phyloP scores from a whole-genome alignment of 1,140 invertebrate genomes.

The Panulirus ornatus region DNA sequence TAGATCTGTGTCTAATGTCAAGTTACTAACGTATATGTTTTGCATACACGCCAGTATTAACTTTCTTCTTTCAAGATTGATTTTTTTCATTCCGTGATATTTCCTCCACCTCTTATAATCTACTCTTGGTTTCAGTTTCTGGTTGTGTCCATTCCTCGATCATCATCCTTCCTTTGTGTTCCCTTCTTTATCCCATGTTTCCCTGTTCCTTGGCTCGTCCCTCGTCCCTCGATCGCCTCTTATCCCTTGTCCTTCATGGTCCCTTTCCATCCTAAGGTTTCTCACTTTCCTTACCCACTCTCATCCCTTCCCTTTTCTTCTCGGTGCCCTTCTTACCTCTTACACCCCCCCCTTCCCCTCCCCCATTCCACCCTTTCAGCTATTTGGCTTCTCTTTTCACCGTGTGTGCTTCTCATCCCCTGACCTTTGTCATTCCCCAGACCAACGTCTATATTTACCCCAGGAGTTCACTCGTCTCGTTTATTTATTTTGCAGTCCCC shows the following conservation, averaged over 20 bases:
- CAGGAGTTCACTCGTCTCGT: background rate
- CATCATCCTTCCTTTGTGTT: background rate
- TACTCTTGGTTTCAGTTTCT: too few species aligned
- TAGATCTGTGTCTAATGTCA: too few species aligned
- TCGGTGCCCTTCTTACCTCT: background rate
- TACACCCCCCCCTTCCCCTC: background rate
- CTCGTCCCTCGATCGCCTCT: background rate
- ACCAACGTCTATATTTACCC: slow-evolving; percentile 1
- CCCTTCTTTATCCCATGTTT: background rate
- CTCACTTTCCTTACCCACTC: background rate
- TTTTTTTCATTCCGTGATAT: too few species aligned
- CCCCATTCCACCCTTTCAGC: background rate
- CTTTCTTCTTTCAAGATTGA: too few species aligned
- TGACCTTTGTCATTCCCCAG: background rate
- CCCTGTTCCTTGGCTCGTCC: background rate
- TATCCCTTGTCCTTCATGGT: background rate
- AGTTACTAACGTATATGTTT: too few species aligned
- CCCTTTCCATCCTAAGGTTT: background rate
- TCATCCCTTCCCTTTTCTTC: background rate
- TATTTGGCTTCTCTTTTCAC: background rate
- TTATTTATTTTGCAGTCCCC: slow-evolving; percentile 15
- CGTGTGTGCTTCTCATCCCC: background rate
- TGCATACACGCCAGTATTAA: too few species aligned
- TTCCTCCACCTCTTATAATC: too few species aligned
- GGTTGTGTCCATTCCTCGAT: too few species aligned